Conservation (phyloP, 2,797 vertebrate genomes). For the Philypnodon macrostomus region DNA sequence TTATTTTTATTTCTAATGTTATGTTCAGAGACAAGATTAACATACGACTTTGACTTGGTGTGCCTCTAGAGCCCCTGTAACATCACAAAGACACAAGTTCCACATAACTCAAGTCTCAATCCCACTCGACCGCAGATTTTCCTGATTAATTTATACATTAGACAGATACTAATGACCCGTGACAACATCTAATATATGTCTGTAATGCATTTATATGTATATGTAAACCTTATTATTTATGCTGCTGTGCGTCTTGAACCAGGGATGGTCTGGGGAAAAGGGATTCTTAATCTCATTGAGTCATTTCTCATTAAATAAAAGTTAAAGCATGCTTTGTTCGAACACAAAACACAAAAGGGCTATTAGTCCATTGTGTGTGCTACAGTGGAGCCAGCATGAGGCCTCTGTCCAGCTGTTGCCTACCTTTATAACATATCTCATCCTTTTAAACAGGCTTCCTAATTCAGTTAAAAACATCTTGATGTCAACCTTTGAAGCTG, state of each 20-base stretch:
- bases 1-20: too few relatives aligned
- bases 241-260: slow-evolving; percentile 2
- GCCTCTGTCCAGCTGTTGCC: slow-evolving; percentile 24
- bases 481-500: neutral
- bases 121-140: neutral
- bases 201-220: slow-evolving; percentile 11
- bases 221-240: slow-evolving; percentile 11
- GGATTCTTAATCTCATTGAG: slow-evolving; percentile 9
- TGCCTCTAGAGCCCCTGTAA: too few relatives aligned
- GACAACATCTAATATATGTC: slow-evolving; percentile 5
- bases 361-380: slow-evolving; percentile 31
- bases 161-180: neutral
- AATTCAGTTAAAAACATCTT: slow-evolving; percentile 8
- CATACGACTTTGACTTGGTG: too few relatives aligned
- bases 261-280: slow-evolving; percentile 2
- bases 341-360: slow-evolving; percentile 18
- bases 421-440: slow-evolving; percentile 35
- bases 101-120: neutral
- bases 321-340: slow-evolving; percentile 14
- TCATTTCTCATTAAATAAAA: slow-evolving; percentile 12
- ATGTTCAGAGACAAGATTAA: too few relatives aligned
- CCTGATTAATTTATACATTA: slow-evolving; percentile 9
- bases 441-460: slow-evolving; percentile 32
- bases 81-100: neutral
- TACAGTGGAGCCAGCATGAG: slow-evolving; percentile 32